phyloP scores from a whole-genome alignment of 1,140 invertebrate genomes.

The Paramacrobiotus metropolitanus region DNA sequence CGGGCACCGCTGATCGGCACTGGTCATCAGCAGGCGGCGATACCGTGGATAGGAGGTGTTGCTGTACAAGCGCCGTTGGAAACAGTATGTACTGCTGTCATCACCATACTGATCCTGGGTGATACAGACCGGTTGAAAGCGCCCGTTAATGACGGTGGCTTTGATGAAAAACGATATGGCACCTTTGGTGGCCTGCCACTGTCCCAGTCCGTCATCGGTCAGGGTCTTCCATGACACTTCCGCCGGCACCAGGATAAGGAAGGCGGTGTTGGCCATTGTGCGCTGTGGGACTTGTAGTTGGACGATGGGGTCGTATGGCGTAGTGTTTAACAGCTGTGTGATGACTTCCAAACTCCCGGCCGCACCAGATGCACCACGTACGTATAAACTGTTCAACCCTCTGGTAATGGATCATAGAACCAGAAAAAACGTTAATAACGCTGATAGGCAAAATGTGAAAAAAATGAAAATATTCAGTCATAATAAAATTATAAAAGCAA shows the following conservation, averaged over 20 bases:
- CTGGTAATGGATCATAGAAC: too few relatives aligned
- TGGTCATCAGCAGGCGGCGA: not conserved
- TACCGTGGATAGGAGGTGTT: not conserved
- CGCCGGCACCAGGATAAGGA: not conserved
- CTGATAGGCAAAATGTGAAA: too few relatives aligned
- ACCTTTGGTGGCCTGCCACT: not conserved
- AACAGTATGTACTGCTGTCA: not conserved
- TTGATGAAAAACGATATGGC: not conserved
- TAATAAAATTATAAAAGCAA: too few relatives aligned
- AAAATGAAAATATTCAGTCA: too few relatives aligned
- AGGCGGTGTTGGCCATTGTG: not conserved
- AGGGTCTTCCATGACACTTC: not conserved
- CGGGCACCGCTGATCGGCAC: not conserved
- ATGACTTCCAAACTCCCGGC: too few relatives aligned
- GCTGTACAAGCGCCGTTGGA: not conserved
- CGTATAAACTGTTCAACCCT: too few relatives aligned
- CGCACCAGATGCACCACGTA: too few relatives aligned
- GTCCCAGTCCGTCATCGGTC: not conserved
- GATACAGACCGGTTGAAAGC: too few relatives aligned
- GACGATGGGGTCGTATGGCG: not conserved
- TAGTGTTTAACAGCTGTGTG: too few relatives aligned
- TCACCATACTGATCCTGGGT: too few relatives aligned
- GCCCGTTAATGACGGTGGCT: not conserved
- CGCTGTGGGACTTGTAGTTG: not conserved
- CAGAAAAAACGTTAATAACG: too few relatives aligned